Percentiles rank a stretch among this genome's conserved stretches.
These are phyloP conservation scores for Chloropsis cyanopogon DNA, from an alignment of 2,113 vertebrate genomes.

Conservation along the genomic window DNA sequence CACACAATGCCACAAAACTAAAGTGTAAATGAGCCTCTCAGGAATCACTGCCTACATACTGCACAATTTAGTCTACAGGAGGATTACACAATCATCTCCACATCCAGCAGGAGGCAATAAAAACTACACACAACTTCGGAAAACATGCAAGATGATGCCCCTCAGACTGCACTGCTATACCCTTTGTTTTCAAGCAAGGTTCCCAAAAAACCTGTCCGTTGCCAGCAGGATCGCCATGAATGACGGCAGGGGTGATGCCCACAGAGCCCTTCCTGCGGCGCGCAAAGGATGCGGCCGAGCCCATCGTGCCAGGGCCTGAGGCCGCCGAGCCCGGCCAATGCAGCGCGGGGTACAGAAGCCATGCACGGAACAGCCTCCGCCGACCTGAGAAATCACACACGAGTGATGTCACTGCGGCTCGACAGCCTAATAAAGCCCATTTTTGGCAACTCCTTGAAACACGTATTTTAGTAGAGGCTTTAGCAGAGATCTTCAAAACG, in stretches of 20 bases:
- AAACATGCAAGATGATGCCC: neutral
- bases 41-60: neutral
- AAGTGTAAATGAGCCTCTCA: neutral
- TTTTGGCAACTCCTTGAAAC: neutral
- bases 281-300: neutral
- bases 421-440: neutral
- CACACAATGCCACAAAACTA: neutral
- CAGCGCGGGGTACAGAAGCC: accelerated
- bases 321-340: neutral
- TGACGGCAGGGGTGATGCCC: neutral
- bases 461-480: accelerated
- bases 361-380: neutral
- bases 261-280: neutral
- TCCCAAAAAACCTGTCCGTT: neutral
- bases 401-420: neutral
- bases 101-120: neutral
- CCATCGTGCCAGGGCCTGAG: neutral
- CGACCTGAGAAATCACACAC: neutral
- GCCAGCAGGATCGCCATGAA: neutral
- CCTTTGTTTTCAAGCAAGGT: neutral
- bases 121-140: neutral
- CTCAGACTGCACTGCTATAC: neutral
- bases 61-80: accelerated
- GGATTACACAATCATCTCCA: neutral
- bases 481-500: neutral